Conservation (phyloP, 2,888 invertebrate genomes). For the Aphidius colemani region DNA sequence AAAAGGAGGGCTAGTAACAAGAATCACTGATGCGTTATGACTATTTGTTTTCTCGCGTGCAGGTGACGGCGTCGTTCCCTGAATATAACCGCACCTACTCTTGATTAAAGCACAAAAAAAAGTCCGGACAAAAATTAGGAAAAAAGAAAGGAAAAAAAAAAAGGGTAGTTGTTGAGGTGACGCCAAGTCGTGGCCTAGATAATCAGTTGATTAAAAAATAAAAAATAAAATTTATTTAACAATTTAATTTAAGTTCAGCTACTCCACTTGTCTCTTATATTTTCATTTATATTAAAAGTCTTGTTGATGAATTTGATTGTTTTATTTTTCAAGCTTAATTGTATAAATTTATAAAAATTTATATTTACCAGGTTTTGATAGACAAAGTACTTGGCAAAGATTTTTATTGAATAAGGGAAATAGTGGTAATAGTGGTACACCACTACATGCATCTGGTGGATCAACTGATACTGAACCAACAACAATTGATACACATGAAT, state of each 20-base stretch:
- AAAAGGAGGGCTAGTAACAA: background rate
- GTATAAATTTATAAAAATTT: too few relatives aligned
- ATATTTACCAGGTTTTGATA: constrained; percentile 61
- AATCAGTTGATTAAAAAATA: too few relatives aligned
- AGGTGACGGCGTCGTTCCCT: constrained; percentile 26
- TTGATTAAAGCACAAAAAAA: constrained; percentile 1
- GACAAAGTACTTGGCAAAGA: constrained; percentile 79
- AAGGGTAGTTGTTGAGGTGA: too few relatives aligned
- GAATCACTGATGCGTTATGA: background rate
- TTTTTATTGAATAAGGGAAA: constrained; percentile 62
- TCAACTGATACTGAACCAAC: constrained; percentile 86
- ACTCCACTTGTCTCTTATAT: too few relatives aligned
- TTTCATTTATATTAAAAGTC: too few relatives aligned
- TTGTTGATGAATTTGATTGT: too few relatives aligned
- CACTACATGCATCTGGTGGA: constrained; percentile 74
- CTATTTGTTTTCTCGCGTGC: constrained; percentile 29
- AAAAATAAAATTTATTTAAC: too few relatives aligned
- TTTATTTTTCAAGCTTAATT: too few relatives aligned
- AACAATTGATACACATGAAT: constrained; percentile 80
- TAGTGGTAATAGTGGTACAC: constrained; percentile 57
- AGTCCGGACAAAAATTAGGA: too few relatives aligned
- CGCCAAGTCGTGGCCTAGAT: too few relatives aligned
- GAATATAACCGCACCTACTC: background rate
- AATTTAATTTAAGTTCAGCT: too few relatives aligned
- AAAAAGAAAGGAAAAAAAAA: too few relatives aligned